These are phyloP conservation scores for Prionailurus bengalensis DNA, from an alignment of 2,113 vertebrate species.

Conservation along the genomic window DNA sequence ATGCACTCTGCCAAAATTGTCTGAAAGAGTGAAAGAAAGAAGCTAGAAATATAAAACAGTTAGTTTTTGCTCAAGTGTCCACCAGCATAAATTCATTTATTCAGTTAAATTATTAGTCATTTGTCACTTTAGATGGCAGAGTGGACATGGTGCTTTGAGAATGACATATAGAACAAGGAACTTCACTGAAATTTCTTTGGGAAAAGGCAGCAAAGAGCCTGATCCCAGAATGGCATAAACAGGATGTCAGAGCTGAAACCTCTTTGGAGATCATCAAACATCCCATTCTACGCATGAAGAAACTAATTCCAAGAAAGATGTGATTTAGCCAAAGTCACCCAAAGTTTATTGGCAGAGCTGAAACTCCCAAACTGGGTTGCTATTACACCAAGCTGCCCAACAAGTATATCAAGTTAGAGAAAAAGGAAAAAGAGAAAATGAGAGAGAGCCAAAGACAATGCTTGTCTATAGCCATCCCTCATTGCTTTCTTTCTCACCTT, in stretches of 20 bases:
- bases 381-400: not conserved
- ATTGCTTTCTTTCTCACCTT: not conserved
- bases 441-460: not conserved
- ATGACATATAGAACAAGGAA: not conserved
- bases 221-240: not conserved
- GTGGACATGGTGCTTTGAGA: not conserved
- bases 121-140: constrained; percentile 32
- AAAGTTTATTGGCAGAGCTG: constrained; percentile 40
- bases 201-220: not conserved
- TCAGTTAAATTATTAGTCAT: constrained; percentile 18
- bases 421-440: not conserved
- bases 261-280: constrained; percentile 53
- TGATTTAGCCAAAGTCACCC: constrained; percentile 16
- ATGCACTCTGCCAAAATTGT: not conserved
- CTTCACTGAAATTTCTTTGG: constrained; percentile 9
- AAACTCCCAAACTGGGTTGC: not conserved
- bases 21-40: not conserved
- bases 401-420: not conserved
- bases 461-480: not conserved
- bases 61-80: constrained; percentile 14
- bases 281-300: constrained; percentile 3
- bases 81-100: not conserved
- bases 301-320: constrained; percentile 60
- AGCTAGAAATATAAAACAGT: not conserved
- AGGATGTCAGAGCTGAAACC: not conserved